These are phyloP conservation scores for Malthinus seriepunctatus DNA, from an alignment of 2,888 invertebrate genomes.

Conservation along the genomic window DNA sequence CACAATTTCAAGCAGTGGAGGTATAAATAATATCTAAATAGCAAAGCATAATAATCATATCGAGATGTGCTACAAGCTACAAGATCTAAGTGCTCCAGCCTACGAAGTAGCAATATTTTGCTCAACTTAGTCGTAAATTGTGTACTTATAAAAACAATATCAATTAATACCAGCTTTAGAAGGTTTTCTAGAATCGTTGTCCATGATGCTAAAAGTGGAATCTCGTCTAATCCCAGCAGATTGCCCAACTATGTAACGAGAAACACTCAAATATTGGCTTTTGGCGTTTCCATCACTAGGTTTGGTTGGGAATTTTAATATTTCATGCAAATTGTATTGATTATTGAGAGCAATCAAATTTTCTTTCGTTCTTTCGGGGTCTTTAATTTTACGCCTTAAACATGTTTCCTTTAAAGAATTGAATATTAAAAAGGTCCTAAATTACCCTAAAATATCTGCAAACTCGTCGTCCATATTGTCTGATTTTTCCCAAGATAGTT, in stretches of 20 bases:
- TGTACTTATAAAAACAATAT: neutral
- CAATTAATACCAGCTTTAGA: neutral
- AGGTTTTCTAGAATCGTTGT: slow-evolving; percentile 33
- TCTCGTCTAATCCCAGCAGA: slow-evolving; percentile 45
- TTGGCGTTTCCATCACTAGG: slow-evolving; percentile 60
- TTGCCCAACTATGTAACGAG: slow-evolving; percentile 76
- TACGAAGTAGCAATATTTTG: too few species aligned
- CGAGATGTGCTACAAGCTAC: too few species aligned
- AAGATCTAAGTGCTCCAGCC: too few species aligned
- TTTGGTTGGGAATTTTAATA: slow-evolving; percentile 51
- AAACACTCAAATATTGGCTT: slow-evolving; percentile 75
- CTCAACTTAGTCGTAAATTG: too few species aligned
- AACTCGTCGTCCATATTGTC: slow-evolving; percentile 61
- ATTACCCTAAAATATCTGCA: slow-evolving; percentile 74
- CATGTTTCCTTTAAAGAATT: neutral
- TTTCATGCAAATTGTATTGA: slow-evolving; percentile 55
- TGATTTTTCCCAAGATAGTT: slow-evolving; percentile 45
- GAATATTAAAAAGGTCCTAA: slow-evolving; percentile 13
- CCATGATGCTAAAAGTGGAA: slow-evolving; percentile 41
- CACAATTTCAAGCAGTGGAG: too few species aligned
- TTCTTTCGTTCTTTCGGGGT: slow-evolving; percentile 49
- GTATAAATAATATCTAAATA: too few species aligned
- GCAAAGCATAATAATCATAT: too few species aligned
- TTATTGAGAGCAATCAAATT: slow-evolving; percentile 55
- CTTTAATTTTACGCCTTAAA: slow-evolving; percentile 47